Conservation (phyloP, 2,888 invertebrate species). For the Nomada hirtipes region DNA sequence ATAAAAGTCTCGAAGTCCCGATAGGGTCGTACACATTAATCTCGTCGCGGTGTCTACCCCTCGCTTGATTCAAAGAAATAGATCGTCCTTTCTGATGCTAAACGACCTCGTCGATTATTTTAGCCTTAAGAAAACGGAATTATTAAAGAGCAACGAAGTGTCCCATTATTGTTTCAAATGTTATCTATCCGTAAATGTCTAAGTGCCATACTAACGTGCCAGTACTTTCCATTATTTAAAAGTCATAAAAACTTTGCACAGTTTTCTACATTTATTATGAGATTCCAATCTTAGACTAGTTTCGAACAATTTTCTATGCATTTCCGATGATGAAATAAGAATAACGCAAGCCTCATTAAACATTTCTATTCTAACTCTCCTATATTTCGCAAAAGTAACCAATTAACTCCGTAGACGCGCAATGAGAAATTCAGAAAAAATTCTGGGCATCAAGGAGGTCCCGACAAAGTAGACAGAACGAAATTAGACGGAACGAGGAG, state of each 20-base stretch:
- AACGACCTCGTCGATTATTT: too few species aligned
- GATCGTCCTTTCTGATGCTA: background rate
- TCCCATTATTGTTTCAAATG: too few species aligned
- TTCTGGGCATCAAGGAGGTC: constrained; percentile 14
- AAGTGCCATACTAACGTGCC: too few species aligned
- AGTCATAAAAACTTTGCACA: too few species aligned
- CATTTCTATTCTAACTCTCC: background rate
- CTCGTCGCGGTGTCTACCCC: background rate
- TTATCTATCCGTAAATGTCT: too few species aligned
- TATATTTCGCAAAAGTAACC: background rate
- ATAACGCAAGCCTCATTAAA: background rate
- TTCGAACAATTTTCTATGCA: too few species aligned
- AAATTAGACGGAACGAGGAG: constrained; percentile 55
- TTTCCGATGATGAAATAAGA: too few species aligned
- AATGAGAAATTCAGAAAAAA: constrained; percentile 20
- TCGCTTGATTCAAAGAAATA: constrained; percentile 2
- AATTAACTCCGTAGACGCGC: background rate
- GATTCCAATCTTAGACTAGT: too few species aligned
- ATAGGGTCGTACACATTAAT: constrained; percentile 38
- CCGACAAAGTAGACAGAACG: constrained; percentile 46
- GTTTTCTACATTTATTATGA: too few species aligned
- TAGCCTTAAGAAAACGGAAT: too few species aligned
- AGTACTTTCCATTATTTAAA: too few species aligned
- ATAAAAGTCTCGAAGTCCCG: constrained; percentile 27
- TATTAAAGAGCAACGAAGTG: too few species aligned